phyloP scores from a whole-genome alignment of 2,888 invertebrate genomes.

The Notocelia uddmanniana region DNA sequence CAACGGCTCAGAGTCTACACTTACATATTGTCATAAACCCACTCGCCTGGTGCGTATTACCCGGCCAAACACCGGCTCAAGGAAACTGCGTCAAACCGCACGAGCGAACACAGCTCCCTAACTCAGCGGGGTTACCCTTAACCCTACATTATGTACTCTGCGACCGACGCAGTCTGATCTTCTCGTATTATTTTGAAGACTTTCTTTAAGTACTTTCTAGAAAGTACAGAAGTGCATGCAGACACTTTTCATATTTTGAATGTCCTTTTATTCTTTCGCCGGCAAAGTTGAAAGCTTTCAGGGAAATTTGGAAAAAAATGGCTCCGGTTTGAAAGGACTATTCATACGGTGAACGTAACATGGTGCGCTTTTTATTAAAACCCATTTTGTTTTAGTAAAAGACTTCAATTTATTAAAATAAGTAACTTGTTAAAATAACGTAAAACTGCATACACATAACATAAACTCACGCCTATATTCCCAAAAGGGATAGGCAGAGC shows the following conservation, averaged over 20 bases:
- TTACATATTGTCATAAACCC: conserved; percentile 70
- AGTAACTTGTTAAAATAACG: too few species aligned
- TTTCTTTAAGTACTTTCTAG: conserved; percentile 47
- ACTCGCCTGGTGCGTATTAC: conserved; percentile 60
- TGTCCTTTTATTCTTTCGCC: conserved; percentile 37
- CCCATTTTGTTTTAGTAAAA: neutral
- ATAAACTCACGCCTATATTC: too few species aligned
- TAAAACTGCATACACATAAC: too few species aligned
- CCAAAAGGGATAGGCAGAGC: too few species aligned
- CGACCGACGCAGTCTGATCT: conserved; percentile 44
- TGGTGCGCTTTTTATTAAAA: conserved; percentile 5
- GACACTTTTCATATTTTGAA: conserved; percentile 42
- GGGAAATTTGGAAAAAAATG: conserved; percentile 37
- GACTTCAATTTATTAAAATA: neutral
- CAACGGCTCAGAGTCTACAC: conserved; percentile 67
- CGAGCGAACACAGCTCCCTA: conserved; percentile 51
- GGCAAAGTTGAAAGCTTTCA: conserved; percentile 36
- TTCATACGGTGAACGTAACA: conserved; percentile 23
- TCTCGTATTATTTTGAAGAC: conserved; percentile 45
- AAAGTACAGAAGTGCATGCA: conserved; percentile 43
- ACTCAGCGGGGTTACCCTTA: conserved; percentile 55
- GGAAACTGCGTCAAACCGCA: conserved; percentile 56
- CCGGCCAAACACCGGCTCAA: conserved; percentile 58
- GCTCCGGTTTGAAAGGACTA: conserved; percentile 28
- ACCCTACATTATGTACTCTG: conserved; percentile 47